These are phyloP conservation scores for Apodemus agrarius DNA, from an alignment of 2,797 vertebrate species.

Conservation along the genomic window DNA sequence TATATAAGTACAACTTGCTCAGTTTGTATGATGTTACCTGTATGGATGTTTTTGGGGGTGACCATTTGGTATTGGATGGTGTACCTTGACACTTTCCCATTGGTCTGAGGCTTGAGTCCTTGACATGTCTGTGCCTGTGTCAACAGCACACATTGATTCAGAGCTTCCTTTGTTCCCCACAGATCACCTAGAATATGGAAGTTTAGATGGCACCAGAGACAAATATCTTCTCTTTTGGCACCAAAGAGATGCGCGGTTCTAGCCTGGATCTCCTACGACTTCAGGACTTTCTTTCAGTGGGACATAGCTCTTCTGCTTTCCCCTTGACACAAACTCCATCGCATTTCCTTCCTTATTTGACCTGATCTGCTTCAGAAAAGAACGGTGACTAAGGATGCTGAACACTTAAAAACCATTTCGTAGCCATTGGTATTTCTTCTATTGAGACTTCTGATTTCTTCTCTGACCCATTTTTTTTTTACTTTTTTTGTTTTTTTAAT, in stretches of 20 bases:
- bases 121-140: background rate
- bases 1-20: background rate
- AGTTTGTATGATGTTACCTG: background rate
- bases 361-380: background rate
- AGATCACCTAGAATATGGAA: background rate
- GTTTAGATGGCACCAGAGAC: background rate
- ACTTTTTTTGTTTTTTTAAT: too few relatives aligned
- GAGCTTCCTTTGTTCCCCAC: background rate
- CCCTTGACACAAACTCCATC: background rate
- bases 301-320: background rate
- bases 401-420: background rate
- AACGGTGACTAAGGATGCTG: background rate
- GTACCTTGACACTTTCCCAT: background rate
- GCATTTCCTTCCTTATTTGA: background rate
- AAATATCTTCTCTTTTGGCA: background rate
- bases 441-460: background rate
- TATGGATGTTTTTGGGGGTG: background rate
- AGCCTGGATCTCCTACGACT: background rate
- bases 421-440: background rate
- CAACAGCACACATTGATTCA: background rate
- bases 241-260: background rate
- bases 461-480: too few relatives aligned
- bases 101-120: background rate
- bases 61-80: background rate
- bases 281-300: background rate